Percentiles rank a stretch among this genome's conserved stretches.
Evolutionary conservation across 2,797 vertebrate genomes (phyloP).

Genomic region (Lycodopsis pacificus): DNA sequence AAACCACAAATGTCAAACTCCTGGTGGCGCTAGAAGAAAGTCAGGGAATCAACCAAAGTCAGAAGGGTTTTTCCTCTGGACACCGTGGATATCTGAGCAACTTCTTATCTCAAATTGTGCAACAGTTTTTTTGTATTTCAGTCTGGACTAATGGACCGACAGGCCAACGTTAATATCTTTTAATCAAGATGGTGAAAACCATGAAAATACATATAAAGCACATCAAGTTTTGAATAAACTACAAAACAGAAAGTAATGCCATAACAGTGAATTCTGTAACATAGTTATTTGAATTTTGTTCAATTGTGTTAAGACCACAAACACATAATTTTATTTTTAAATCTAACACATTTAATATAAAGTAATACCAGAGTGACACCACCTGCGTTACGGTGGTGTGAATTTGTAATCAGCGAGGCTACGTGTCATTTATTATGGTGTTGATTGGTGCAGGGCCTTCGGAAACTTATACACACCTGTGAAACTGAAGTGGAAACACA

Average conservation of each 20-base stretch:
- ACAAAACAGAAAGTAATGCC: not conserved
- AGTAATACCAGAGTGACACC: not conserved
- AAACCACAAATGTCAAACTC: too few relatives aligned
- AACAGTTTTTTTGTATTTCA: not conserved
- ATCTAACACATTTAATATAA: not conserved
- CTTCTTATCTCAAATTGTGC: too few relatives aligned
- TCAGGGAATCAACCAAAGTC: too few relatives aligned
- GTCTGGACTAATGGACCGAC: not conserved
- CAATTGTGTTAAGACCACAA: not conserved
- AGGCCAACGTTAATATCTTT: not conserved
- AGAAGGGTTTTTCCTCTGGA: too few relatives aligned
- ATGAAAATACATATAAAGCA: not conserved
- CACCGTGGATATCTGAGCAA: too few relatives aligned
- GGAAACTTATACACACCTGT: not conserved
- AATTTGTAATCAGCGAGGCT: slow-evolving; percentile 7
- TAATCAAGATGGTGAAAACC: not conserved
- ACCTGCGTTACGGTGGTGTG: not conserved
- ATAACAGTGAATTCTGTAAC: not conserved
- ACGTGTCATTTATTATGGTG: slow-evolving; percentile 6
- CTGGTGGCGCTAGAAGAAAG: too few relatives aligned
- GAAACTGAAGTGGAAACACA: slow-evolving; percentile 15
- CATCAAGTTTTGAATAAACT: not conserved
- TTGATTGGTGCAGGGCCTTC: slow-evolving; percentile 5
- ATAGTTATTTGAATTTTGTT: not conserved
- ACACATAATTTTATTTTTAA: not conserved